These are phyloP conservation scores for Macrotis lagotis DNA, from an alignment of 2,113 vertebrate genomes.

Conservation along the genomic window DNA sequence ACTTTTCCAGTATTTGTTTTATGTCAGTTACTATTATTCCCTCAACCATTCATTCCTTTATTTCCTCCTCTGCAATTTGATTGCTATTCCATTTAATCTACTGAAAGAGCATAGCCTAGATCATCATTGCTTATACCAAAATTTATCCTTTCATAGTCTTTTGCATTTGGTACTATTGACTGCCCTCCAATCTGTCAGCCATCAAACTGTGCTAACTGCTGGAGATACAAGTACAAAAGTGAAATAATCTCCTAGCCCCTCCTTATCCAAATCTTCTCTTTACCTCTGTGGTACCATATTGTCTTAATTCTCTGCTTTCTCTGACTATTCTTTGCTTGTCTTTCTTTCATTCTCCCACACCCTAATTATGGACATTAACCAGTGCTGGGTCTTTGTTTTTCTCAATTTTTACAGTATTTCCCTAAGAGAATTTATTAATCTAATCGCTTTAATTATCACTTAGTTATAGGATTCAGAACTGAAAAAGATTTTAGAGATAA, in stretches of 20 bases:
- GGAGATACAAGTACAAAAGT: not conserved
- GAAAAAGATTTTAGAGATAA: not conserved
- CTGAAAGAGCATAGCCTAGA: not conserved
- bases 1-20: not conserved
- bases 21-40: not conserved
- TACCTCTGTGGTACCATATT: not conserved
- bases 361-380: not conserved
- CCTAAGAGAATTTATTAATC: not conserved
- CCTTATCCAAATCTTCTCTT: constrained; percentile 17
- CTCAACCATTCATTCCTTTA: not conserved
- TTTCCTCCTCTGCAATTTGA: not conserved
- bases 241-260: not conserved
- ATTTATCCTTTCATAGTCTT: not conserved
- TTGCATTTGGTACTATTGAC: not conserved
- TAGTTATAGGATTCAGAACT: not conserved
- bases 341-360: not conserved
- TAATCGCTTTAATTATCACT: not conserved
- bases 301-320: constrained; percentile 4
- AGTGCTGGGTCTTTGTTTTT: not conserved
- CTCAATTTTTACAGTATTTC: not conserved
- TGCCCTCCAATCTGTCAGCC: not conserved
- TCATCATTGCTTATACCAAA: not conserved
- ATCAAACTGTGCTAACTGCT: not conserved
- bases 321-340: not conserved
- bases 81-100: not conserved